A percentile compares a stretch with the other conserved stretches of the same genome.
phyloP scores from a whole-genome alignment of 2,113 vertebrate species.

The Piliocolobus tephrosceles region DNA sequence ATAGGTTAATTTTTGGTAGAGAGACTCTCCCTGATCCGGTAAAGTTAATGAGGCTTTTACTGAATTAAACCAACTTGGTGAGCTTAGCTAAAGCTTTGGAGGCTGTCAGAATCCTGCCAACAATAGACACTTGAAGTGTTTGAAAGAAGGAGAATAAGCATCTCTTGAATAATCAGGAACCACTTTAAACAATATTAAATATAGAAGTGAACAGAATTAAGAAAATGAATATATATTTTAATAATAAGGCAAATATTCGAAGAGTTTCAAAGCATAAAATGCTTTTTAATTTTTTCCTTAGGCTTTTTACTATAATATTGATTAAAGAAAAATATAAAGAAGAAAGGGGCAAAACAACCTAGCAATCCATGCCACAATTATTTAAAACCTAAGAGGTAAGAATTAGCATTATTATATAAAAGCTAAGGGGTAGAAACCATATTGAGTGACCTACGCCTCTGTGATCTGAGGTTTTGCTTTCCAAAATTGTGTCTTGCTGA shows the following conservation, averaged over 20 bases:
- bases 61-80: slow-evolving; percentile 27
- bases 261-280: background rate
- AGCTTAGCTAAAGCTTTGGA: background rate
- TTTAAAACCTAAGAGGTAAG: background rate
- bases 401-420: background rate
- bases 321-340: background rate
- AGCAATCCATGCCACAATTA: background rate
- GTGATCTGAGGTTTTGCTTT: background rate
- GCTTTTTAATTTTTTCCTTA: background rate
- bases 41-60: slow-evolving; percentile 57
- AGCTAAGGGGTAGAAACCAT: background rate
- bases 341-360: fast-evolving
- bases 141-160: slow-evolving; percentile 13
- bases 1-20: slow-evolving; percentile 55
- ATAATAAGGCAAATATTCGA: background rate
- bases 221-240: background rate
- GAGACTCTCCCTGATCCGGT: slow-evolving; percentile 38
- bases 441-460: background rate
- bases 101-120: slow-evolving; percentile 40
- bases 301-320: background rate
- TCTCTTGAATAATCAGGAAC: slow-evolving; percentile 47
- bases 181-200: background rate
- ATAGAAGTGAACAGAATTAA: background rate
- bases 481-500: background rate
- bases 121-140: background rate